These are phyloP conservation scores for Paramacrobiotus metropolitanus DNA, from an alignment of 1,140 invertebrate genomes.

Conservation along the genomic window DNA sequence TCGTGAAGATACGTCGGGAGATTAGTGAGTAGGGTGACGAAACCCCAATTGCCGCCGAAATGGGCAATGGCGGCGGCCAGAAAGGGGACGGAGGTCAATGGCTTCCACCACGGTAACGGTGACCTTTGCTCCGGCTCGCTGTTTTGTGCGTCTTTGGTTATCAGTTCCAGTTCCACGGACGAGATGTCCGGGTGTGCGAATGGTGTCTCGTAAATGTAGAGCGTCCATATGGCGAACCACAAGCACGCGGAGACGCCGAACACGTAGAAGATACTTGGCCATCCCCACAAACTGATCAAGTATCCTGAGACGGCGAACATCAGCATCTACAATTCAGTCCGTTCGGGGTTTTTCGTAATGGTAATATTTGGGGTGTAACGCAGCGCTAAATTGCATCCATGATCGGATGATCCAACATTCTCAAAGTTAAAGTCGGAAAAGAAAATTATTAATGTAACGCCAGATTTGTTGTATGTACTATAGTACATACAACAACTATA, in stretches of 20 bases:
- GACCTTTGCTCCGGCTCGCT: neutral
- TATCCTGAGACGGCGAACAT: neutral
- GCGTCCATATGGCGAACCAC: constrained; percentile 62
- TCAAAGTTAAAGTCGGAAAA: too few species aligned
- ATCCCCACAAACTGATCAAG: constrained; percentile 25
- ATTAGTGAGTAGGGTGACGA: constrained; percentile 21
- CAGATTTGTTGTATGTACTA: too few species aligned
- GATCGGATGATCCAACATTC: too few species aligned
- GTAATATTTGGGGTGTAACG: too few species aligned
- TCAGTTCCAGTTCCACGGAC: neutral
- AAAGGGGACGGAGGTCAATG: constrained; percentile 54
- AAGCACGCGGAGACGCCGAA: constrained; percentile 47
- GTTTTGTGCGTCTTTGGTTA: neutral
- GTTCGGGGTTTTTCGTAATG: too few species aligned
- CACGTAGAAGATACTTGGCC: constrained; percentile 61
- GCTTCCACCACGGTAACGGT: constrained; percentile 35
- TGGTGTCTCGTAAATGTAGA: constrained; percentile 45
- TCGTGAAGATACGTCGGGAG: constrained; percentile 25
- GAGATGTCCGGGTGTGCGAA: constrained; percentile 6
- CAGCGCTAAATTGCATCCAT: too few species aligned
- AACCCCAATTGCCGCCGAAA: constrained; percentile 72
- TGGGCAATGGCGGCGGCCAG: constrained; percentile 73
- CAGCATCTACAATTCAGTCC: too few species aligned
- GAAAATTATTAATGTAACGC: too few species aligned
- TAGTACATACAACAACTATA: too few species aligned